phyloP scores from a whole-genome alignment of 2,888 invertebrate species.

The Parelbella ahira region DNA sequence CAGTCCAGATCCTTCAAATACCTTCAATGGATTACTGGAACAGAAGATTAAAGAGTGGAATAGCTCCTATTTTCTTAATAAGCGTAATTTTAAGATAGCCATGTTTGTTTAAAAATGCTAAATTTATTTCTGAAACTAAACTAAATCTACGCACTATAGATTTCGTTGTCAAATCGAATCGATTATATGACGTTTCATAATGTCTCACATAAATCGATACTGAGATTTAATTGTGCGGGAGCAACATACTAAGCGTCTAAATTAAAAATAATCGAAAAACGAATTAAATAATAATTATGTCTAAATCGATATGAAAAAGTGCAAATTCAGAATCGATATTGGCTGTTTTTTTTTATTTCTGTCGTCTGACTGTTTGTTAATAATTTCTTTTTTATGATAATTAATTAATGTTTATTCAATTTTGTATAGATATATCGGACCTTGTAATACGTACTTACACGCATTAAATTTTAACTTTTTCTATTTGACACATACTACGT shows the following conservation, averaged over 20 bases:
- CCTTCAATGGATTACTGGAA: constrained; percentile 78
- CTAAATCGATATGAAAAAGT: constrained; percentile 5
- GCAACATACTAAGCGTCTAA: too few relatives aligned
- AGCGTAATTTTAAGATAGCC: constrained; percentile 21
- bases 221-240: too few relatives aligned
- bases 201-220: too few relatives aligned
- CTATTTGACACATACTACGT: constrained; percentile 1
- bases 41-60: constrained; percentile 56
- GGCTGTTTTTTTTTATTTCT: constrained; percentile 11
- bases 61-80: constrained; percentile 21
- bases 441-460: constrained; percentile 26
- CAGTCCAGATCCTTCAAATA: constrained; percentile 79
- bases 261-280: constrained; percentile 21
- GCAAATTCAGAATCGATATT: constrained; percentile 10
- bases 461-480: constrained; percentile 10
- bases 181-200: too few relatives aligned
- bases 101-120: constrained; percentile 7
- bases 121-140: constrained; percentile 3
- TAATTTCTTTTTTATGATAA: constrained; percentile 14
- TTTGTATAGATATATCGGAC: constrained; percentile 22
- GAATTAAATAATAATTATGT: constrained; percentile 10
- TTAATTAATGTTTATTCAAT: constrained; percentile 18
- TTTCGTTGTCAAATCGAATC: too few relatives aligned
- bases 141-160: too few relatives aligned
- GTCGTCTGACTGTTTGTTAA: constrained; percentile 20